Conservation (phyloP, 2,888 invertebrate genomes). For the Poecilus cupreus region DNA sequence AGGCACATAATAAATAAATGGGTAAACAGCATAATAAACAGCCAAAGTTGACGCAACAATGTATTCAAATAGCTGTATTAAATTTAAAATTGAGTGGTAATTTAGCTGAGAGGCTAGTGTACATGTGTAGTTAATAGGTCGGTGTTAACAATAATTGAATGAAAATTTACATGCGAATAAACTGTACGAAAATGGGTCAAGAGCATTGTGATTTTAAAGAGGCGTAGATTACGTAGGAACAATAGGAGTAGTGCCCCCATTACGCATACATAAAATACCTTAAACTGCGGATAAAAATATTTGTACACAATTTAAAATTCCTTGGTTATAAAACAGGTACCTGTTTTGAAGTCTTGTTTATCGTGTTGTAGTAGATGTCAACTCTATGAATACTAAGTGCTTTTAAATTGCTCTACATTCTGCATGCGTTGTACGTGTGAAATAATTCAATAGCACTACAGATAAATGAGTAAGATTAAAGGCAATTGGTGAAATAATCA, state of each 20-base stretch:
- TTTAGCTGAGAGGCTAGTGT: background rate
- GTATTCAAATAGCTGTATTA: background rate
- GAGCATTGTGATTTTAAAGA: conserved; percentile 35
- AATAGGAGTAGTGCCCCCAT: conserved; percentile 24
- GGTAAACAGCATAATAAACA: no score
- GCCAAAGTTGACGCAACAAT: no score
- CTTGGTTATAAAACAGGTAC: no score
- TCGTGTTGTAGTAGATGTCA: no score
- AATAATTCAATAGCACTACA: background rate
- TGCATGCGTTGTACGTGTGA: background rate
- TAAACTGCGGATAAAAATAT: background rate
- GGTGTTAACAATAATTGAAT: conserved; percentile 2
- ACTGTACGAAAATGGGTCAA: conserved; percentile 13
- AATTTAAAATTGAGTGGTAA: background rate
- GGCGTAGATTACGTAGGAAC: conserved; percentile 36
- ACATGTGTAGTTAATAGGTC: background rate
- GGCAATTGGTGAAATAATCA: background rate
- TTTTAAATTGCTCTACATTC: background rate
- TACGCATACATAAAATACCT: background rate
- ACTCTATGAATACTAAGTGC: background rate
- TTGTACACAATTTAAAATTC: background rate
- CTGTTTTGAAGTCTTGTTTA: no score
- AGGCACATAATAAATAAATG: no score
- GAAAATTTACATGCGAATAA: conserved; percentile 24
- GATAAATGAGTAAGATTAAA: background rate